These are phyloP conservation scores for Microctonus brassicae DNA, from an alignment of 2,888 invertebrate genomes.

Conservation along the genomic window DNA sequence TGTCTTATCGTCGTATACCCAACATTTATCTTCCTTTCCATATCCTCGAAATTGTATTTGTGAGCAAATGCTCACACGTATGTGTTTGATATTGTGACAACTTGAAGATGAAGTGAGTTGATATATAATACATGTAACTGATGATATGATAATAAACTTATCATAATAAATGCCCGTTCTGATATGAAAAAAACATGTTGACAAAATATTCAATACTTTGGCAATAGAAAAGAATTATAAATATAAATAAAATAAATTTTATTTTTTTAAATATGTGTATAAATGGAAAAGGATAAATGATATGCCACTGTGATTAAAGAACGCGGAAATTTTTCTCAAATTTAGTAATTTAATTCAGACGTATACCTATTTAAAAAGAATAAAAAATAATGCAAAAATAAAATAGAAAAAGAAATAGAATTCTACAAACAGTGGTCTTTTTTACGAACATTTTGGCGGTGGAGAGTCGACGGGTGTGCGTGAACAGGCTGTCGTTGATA, in stretches of 20 bases:
- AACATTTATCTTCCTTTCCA: background rate
- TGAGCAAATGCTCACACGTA: background rate
- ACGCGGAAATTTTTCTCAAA: background rate
- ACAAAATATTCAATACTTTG: background rate
- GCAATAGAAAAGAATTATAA: background rate
- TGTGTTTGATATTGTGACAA: background rate
- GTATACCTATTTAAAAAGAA: background rate
- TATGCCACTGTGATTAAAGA: background rate
- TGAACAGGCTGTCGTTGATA: slow-evolving; percentile 48
- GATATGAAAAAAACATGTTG: background rate
- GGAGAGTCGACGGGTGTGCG: slow-evolving; percentile 15
- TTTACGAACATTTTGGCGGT: background rate
- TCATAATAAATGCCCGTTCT: background rate
- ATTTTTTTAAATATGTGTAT: background rate
- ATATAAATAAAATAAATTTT: background rate
- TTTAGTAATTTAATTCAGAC: background rate
- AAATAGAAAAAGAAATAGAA: slow-evolving; percentile 2
- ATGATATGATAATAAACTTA: background rate
- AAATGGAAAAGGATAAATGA: background rate
- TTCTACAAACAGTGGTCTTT: slow-evolving; percentile 1
- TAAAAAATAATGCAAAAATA: background rate
- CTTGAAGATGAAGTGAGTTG: background rate
- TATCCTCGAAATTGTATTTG: background rate
- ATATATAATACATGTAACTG: background rate
- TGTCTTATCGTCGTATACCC: background rate